Conservation (phyloP, 2,797 vertebrate species). For the Sebastes matsubarae region DNA sequence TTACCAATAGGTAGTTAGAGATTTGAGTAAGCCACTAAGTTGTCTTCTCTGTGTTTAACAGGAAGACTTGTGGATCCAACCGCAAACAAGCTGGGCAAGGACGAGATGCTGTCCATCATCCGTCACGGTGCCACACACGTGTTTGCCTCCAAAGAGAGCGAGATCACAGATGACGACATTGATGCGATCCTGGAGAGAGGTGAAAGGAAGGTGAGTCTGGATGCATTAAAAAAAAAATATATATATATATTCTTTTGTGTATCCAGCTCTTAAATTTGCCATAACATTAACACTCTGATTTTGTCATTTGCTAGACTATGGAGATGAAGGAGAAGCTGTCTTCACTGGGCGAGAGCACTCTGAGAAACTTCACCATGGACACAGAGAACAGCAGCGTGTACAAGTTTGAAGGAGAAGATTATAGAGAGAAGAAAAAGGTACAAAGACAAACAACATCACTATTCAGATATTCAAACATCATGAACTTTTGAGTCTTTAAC, state of each 20-base stretch:
- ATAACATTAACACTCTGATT: neutral
- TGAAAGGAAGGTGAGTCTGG: conserved; percentile 90
- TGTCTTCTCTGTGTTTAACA: conserved; percentile 52
- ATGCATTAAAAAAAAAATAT: no score
- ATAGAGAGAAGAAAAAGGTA: conserved; percentile 99
- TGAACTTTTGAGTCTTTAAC: neutral
- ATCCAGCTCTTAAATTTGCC: neutral
- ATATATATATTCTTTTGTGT: neutral
- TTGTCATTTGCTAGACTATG: conserved; percentile 83
- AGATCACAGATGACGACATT: conserved; percentile 98
- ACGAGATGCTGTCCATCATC: conserved; percentile 99
- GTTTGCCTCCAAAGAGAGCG: conserved; percentile 98
- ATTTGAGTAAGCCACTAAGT: neutral
- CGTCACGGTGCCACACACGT: conserved; percentile 97
- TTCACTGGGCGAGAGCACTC: conserved; percentile 93
- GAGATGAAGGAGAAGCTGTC: conserved; percentile 97
- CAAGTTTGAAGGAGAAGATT: conserved; percentile 99
- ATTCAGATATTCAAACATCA: neutral
- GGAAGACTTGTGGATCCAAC: conserved; percentile 97
- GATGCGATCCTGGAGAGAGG: conserved; percentile 95
- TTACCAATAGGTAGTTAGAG: neutral
- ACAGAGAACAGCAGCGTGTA: conserved; percentile 96
- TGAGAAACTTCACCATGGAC: conserved; percentile 98
- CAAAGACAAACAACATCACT: neutral
- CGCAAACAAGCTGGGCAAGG: conserved; percentile 96